Evolutionary conservation across 2,113 vertebrate species (phyloP), one percentile per base, ranked within the genome.

Genomic region (Fulmarus glacialis): DNA sequence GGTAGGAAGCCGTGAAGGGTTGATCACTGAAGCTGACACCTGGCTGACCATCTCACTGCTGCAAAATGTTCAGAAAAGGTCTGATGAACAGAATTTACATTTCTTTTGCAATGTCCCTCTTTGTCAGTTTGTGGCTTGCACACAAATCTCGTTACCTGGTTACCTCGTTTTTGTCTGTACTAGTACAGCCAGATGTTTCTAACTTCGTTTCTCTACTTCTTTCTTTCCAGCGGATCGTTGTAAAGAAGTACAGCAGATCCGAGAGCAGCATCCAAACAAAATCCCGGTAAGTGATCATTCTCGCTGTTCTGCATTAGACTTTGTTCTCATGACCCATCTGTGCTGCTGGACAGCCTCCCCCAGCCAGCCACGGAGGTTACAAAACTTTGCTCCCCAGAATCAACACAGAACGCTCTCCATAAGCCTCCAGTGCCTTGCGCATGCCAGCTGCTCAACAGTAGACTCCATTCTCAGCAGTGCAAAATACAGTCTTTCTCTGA

Each of bases 221-320:
- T 62, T 94, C 75, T 72, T 93, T 68, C 48, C 98, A 99, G 99
- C 98, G 97, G 99, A 99, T 96, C 99, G 99, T 91, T 99, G 99
- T 98, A 99, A 99, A 97, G 99, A 99, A 98, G 99, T 99, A 60
- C 99, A 99, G 98, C 99, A 99, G 98, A 99, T 99, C 97, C 98
- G 99, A 12, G 99, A 99, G 74, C 99, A 99, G 97, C 99, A 99
- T 92, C 99, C 99, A 23, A 99, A 99, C 98, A 99, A 99, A 98
- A 99, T 99, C 97, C 99, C 99, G 16, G 99, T 99, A 97, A 99
- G 99, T 98, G 53, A 27, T 8, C 3, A 2, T n/a, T 47, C 50
- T 52, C 3, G 1, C 55, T 58, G 8, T 30, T 52, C 59, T 60
- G 16, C 27, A 6, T 71, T 11, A 48, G 36, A 8, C 48, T 36